Evolutionary conservation across 1,140 invertebrate species (phyloP), one percentile per base, ranked within the genome.

Genomic region (Trichomalopsis sarcophagae): DNA sequence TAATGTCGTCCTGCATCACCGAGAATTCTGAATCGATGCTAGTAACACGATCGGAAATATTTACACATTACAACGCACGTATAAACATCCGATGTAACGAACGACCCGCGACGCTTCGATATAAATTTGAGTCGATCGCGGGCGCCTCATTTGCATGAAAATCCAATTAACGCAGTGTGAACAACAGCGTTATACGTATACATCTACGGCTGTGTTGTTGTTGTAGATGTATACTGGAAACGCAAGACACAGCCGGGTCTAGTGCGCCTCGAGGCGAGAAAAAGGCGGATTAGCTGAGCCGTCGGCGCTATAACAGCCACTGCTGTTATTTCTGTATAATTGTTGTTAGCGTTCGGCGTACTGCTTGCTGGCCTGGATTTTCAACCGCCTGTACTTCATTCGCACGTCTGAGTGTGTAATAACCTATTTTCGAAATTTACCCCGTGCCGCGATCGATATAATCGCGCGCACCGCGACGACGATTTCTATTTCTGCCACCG

Each of bases 131-230:
- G 17, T 62, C 5, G 55, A 62, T 62, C 55, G 55, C 9, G 10
- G 40, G 40, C 40, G 40, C 40, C 17, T 27, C 84, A 87, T 88
- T 84, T 86, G 81, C 87, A 88, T 87, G 76, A 86, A 85, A 88
- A 88, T 87, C 85, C 85, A 88, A 88, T 88, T 85, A 88, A 21
- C 14, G 6, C 55, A 17, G 17, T 21, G 17, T 5, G 55, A 62
- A 5, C 55, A n/a, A 9, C 21, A 21, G 55, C 55, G 14, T 36
- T 36, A 44, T 1, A 17, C 55, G 55, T 21, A 27, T 62, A n/a
- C n/a, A n/a, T 62, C 55, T 10, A 14, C 10, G 5, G 47, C 14
- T 17, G 55, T 17, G 55, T 62, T 55, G 50, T 27, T 27, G 1
- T 27, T 27, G 27, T 27, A 1, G 27, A 21, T 55, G 50, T 55